Conservation (phyloP, 1,140 invertebrate genomes). For the Bombus waltoni region DNA sequence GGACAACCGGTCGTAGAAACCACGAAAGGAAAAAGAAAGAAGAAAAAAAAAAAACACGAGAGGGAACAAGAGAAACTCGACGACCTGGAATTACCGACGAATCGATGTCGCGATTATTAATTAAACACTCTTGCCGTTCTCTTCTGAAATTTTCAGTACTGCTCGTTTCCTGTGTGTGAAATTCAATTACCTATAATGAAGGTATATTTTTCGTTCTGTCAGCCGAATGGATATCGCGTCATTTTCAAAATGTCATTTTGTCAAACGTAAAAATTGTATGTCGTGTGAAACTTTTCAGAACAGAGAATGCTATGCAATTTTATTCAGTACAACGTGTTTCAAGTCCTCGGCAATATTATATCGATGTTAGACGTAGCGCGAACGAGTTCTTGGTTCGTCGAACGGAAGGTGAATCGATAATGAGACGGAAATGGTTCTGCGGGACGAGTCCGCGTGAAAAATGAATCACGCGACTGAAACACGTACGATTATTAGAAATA, state of each 20-base stretch:
- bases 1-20: background rate
- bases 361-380: background rate
- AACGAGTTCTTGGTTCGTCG: background rate
- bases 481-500: background rate
- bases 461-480: conserved; percentile 18
- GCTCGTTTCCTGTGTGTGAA: background rate
- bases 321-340: background rate
- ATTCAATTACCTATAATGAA: background rate
- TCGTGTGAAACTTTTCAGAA: background rate
- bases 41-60: background rate
- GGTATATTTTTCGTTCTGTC: too few relatives aligned
- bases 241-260: background rate
- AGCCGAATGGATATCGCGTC: too few relatives aligned
- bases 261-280: background rate
- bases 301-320: background rate
- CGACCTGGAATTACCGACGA: background rate
- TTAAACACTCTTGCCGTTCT: background rate
- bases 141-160: background rate
- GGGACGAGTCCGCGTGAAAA: conserved; percentile 1
- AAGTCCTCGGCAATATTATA: background rate
- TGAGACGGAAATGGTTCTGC: conserved; percentile 15
- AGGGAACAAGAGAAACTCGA: background rate
- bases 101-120: background rate
- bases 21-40: background rate
- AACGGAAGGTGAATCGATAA: conserved; percentile 17